Percentiles rank a stretch among this genome's conserved stretches.
phyloP scores from a whole-genome alignment of 2,797 vertebrate species.

The Silurus lanzhouensis region DNA sequence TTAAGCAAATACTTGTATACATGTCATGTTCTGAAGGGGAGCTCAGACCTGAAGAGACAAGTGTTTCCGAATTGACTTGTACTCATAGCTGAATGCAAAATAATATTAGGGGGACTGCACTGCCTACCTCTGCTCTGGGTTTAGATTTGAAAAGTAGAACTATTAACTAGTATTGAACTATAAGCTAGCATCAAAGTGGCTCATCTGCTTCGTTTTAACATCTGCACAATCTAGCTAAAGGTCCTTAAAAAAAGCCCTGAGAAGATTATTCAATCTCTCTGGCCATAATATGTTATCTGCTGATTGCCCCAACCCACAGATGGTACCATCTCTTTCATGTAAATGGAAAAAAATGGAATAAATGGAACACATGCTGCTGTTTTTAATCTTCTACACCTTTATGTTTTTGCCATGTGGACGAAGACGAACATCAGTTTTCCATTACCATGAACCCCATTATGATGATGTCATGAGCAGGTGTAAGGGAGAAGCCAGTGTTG shows the following conservation, averaged over 20 bases:
- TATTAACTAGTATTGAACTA: no score
- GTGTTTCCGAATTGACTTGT: no score
- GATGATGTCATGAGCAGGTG: conserved; percentile 20
- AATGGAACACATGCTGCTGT: no score
- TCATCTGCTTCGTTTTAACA: neutral
- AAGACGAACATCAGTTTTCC: conserved; percentile 46
- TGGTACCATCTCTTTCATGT: neutral
- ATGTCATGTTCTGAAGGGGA: neutral
- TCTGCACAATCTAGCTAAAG: neutral
- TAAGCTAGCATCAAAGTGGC: neutral
- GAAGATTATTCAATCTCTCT: neutral
- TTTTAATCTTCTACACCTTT: conserved; percentile 8
- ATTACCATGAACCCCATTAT: conserved; percentile 16
- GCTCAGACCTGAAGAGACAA: neutral
- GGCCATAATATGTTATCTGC: conserved; percentile 1
- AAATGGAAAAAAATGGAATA: neutral
- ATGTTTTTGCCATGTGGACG: neutral
- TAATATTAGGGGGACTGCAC: neutral
- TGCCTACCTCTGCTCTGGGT: neutral
- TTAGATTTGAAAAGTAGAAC: neutral
- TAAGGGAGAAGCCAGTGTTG: neutral
- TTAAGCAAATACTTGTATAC: neutral
- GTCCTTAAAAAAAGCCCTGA: neutral
- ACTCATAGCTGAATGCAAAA: no score
- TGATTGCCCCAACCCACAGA: neutral